These are phyloP conservation scores for Siniperca chuatsi DNA, from an alignment of 2,113 vertebrate species.

Conservation along the genomic window DNA sequence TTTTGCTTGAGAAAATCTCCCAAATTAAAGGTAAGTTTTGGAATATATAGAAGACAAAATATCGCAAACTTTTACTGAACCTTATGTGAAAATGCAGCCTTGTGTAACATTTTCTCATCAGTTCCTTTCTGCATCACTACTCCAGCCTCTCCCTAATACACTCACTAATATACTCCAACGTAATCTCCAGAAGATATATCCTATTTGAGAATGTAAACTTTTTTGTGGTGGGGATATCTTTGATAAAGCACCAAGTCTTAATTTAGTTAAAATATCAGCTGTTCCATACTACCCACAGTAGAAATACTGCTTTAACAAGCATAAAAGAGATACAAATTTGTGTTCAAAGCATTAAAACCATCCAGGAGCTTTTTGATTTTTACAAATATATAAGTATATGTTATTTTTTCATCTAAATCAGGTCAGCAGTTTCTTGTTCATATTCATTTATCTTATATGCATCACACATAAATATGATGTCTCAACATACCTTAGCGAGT, in stretches of 20 bases:
- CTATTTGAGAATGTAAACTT: not conserved
- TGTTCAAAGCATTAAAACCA: not conserved
- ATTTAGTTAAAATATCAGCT: not conserved
- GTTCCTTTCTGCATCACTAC: not conserved
- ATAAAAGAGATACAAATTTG: not conserved
- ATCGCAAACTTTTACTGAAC: not conserved
- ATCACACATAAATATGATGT: not conserved
- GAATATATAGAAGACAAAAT: not conserved
- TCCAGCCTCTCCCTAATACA: not conserved
- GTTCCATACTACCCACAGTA: too few species aligned
- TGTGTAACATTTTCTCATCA: not conserved
- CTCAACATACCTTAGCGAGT: conserved; percentile 88
- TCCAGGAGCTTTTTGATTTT: not conserved
- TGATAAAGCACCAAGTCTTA: not conserved
- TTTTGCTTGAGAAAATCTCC: not conserved
- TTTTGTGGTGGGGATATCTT: not conserved
- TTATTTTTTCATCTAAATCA: not conserved
- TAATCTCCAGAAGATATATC: not conserved
- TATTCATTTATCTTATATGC: not conserved
- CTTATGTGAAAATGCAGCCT: not conserved
- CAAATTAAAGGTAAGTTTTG: not conserved
- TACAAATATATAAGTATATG: not conserved
- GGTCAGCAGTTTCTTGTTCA: not conserved
- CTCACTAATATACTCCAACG: not conserved
- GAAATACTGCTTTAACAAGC: not conserved